Base-by-base conservation (phyloP, 2,113 vertebrate genomes). In the Synchiropus splendidus region DNA sequence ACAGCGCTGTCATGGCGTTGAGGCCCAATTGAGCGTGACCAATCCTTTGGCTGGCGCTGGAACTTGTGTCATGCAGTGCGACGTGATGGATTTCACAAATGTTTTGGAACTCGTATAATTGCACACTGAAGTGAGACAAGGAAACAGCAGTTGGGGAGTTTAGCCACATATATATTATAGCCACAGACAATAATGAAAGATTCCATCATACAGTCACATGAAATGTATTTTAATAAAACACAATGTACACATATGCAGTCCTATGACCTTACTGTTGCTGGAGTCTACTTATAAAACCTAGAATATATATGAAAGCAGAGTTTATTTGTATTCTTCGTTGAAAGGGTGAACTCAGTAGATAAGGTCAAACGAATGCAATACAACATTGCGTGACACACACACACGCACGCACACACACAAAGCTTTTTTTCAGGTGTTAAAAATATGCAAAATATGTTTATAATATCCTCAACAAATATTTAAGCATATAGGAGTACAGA, bases 151-250 rank as follows among this genome's bases (percentile, higher is more conserved):
- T 42, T 68, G 54, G 18, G 1, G 57, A 53, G 53, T 61, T 67
- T 54, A 63, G 67, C 67, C 67, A 45, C 69, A 51, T 69, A 16
- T 37, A 47, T 61, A 64, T 65, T 65, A 58, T 39, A 72, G 37
- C 40, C 54, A 65, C 18, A 61, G 56, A 68, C 60, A 72, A 63
- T 63, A 74, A 74, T 57, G 55, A 68, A 80, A 67, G 56, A 57
- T 62, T 69, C 56, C 56, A 54, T 68, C 48, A 48, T 69, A 64
- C 64, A 80, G 68, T 80, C 82, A 82, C 80, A 84, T 78, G 75
- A 83, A 83, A 80, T 74, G 73, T 80, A 72, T 75, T 81, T 87
- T 86, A 86, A 85, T 87, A 83, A 83, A 85, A 83, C 86, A 86
- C 82, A 80, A 85, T 70, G 75, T 85, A 85, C 80, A 87, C 75